Conservation (phyloP, 37 sponge, comb jelly and placozoan genomes). For the Dysidea cf. avara region DNA sequence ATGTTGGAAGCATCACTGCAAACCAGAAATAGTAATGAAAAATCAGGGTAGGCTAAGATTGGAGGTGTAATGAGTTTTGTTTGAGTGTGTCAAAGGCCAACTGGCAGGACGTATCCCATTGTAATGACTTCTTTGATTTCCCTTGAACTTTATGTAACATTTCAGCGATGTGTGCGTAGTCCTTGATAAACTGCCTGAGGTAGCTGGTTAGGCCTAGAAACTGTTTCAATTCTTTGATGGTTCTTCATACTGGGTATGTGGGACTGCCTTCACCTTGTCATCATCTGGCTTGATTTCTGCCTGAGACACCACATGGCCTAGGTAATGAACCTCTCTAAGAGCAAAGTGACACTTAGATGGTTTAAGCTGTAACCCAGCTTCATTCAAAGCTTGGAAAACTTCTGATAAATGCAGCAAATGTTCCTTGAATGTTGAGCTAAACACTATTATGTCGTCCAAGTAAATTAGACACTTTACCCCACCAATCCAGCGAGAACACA, state of each 20-base stretch:
- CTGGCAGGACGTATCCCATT: constrained; percentile 2
- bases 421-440: constrained; percentile 13
- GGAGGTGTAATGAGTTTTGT: neutral
- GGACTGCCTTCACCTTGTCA: constrained; percentile 24
- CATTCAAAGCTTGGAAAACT: constrained; percentile 3
- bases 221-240: constrained; percentile 31
- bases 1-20: constrained; percentile 1
- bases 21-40: neutral
- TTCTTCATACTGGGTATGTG: constrained; percentile 7
- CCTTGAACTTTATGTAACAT: constrained; percentile 1
- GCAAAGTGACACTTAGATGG: constrained; percentile 17
- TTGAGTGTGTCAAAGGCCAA: neutral
- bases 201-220: constrained; percentile 44
- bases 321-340: constrained; percentile 12
- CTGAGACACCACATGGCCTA: constrained; percentile 32
- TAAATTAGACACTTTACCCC: constrained; percentile 31
- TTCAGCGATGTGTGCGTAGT: constrained; percentile 25
- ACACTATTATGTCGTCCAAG: constrained; percentile 52
- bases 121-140: no score
- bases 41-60: constrained; percentile 1
- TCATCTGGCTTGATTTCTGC: constrained; percentile 19
- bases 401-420: constrained; percentile 5
- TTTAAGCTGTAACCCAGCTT: constrained; percentile 12
- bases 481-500: constrained; percentile 28
- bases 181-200: constrained; percentile 28